phyloP scores from a whole-genome alignment of 2,797 vertebrate genomes.

The Setipinna tenuifilis region DNA sequence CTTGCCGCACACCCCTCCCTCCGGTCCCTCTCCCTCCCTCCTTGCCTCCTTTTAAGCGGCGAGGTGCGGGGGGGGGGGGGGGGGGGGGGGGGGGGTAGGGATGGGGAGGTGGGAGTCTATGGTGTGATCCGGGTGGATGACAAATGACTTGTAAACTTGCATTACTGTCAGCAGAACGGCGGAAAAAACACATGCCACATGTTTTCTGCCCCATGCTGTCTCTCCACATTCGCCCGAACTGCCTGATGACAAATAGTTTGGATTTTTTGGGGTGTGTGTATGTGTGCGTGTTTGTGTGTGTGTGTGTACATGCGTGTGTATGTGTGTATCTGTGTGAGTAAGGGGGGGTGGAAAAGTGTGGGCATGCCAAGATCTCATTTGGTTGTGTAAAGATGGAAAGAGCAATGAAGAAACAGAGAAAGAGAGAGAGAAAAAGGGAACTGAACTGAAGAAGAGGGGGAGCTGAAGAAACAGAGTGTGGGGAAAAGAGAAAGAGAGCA shows the following conservation, averaged over 20 bases:
- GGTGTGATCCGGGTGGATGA: slow-evolving; percentile 52
- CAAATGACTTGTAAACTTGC: slow-evolving; percentile 72
- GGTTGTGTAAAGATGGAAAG: slow-evolving; percentile 36
- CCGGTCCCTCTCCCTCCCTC: neutral
- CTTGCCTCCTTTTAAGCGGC: neutral
- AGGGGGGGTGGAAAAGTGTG: slow-evolving; percentile 37
- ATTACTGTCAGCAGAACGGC: slow-evolving; percentile 62
- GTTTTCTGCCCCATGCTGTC: slow-evolving; percentile 53
- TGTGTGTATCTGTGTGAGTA: neutral
- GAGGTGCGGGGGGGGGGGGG: neutral
- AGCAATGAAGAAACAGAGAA: neutral
- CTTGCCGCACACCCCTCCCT: neutral
- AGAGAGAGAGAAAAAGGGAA: neutral
- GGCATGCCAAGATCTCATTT: slow-evolving; percentile 60
- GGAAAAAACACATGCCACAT: slow-evolving; percentile 51
- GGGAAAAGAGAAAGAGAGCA: slow-evolving; percentile 28
- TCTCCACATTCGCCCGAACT: slow-evolving; percentile 55
- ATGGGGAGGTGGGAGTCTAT: neutral
- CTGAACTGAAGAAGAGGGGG: too few species aligned
- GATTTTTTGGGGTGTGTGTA: slow-evolving; percentile 42
- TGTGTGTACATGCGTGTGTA: neutral
- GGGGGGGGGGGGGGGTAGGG: too few species aligned
- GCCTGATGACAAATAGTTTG: slow-evolving; percentile 60
- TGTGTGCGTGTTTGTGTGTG: neutral
- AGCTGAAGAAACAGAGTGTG: slow-evolving; percentile 23